Evolutionary conservation across 2,888 invertebrate genomes (phyloP).

Genomic region (Agrochola lychnidis): DNA sequence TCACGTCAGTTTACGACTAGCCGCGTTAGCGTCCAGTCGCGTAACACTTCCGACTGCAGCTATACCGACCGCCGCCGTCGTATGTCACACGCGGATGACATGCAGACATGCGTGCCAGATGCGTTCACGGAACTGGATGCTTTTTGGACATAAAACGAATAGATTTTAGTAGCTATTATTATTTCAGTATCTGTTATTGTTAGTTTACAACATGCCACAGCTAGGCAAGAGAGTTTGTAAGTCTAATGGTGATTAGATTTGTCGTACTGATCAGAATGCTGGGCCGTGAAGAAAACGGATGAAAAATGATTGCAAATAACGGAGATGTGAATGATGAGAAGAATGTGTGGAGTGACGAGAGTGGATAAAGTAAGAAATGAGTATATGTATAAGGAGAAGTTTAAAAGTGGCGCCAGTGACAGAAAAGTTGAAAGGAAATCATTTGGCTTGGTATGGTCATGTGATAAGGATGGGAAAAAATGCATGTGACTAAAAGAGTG

Average conservation of each 20-base stretch:
- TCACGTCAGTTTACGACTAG: conserved; percentile 8
- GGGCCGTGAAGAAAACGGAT: not conserved
- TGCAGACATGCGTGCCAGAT: conserved; percentile 7
- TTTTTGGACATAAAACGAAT: conserved; percentile 3
- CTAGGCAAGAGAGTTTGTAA: too few relatives aligned
- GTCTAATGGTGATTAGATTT: not conserved
- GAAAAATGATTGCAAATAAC: not conserved
- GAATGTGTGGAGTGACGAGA: not conserved
- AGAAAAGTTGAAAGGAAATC: not conserved
- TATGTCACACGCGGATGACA: not conserved
- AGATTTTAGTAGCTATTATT: conserved; percentile 4
- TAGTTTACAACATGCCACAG: not conserved
- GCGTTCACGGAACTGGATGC: not conserved
- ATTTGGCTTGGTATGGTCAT: not conserved
- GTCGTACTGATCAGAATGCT: too few relatives aligned
- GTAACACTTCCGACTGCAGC: conserved; percentile 2
- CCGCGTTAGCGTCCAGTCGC: not conserved
- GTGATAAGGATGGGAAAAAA: not conserved
- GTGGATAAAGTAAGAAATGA: not conserved
- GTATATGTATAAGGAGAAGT: not conserved
- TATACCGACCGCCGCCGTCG: not conserved
- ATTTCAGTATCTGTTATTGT: conserved; percentile 2
- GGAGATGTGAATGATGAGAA: not conserved
- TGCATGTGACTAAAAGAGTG: not conserved
- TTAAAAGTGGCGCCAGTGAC: not conserved